Evolutionary conservation across 2,888 invertebrate genomes (phyloP).

Genomic region (Lasioglossum calceatum): DNA sequence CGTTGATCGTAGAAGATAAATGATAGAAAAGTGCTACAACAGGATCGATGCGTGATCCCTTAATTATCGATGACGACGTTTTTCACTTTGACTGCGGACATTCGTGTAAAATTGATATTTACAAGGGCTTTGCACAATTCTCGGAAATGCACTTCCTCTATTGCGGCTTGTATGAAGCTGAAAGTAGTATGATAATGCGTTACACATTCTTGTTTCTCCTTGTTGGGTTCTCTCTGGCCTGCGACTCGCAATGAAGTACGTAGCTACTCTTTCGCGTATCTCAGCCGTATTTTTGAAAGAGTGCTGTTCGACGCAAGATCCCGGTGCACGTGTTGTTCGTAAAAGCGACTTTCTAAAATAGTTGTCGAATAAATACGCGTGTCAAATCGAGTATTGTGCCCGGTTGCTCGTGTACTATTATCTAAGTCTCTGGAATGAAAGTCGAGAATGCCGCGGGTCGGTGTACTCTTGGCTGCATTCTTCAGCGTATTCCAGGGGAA

Average conservation of each 20-base stretch:
- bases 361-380: constrained; percentile 42
- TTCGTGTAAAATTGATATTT: neutral
- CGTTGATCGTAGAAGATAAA: constrained; percentile 23
- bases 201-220: neutral
- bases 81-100: neutral
- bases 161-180: neutral
- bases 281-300: neutral
- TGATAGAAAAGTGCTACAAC: neutral
- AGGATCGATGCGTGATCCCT: constrained; percentile 26
- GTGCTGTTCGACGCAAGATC: neutral
- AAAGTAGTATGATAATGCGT: neutral
- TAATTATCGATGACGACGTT: neutral
- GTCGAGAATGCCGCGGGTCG: constrained; percentile 21
- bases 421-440: constrained; percentile 43
- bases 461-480: constrained; percentile 34
- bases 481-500: constrained; percentile 2
- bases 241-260: neutral
- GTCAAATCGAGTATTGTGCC: constrained; percentile 38
- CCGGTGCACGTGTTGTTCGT: constrained; percentile 35
- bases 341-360: constrained; percentile 54
- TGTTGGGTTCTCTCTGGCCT: neutral
- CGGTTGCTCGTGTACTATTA: constrained; percentile 15
- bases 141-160: neutral
- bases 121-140: too few relatives aligned
- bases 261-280: neutral